These are phyloP conservation scores for Eupristina koningsbergeri DNA, from an alignment of 1,140 invertebrate species.

Conservation along the genomic window DNA sequence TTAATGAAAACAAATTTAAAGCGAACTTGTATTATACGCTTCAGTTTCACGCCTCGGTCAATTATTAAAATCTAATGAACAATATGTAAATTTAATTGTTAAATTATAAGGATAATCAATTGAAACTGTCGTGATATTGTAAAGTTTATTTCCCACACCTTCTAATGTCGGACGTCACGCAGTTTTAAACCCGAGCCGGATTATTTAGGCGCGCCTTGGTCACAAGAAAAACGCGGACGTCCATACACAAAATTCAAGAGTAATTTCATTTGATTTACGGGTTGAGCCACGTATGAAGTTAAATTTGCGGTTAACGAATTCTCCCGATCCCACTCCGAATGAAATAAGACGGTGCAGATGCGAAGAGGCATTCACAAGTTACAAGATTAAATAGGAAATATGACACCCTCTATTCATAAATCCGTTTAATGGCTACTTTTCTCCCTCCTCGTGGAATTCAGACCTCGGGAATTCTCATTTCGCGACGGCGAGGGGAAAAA, in stretches of 20 bases:
- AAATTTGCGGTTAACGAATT: background rate
- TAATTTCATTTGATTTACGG: constrained; percentile 16
- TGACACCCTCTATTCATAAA: background rate
- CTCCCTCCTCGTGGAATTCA: background rate
- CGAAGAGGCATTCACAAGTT: background rate
- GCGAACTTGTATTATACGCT: background rate
- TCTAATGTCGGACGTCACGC: background rate
- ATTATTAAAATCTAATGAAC: background rate
- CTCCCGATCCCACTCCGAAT: background rate
- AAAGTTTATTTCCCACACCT: background rate
- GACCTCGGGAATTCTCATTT: constrained; percentile 20
- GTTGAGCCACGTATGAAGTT: background rate
- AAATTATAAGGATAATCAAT: constrained; percentile 26
- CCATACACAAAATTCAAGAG: background rate
- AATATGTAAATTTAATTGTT: background rate
- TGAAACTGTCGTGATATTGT: background rate
- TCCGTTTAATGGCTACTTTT: constrained; percentile 5
- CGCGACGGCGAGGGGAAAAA: background rate
- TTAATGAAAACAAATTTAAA: background rate
- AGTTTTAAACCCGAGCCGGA: background rate
- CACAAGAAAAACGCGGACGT: background rate
- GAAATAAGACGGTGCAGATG: background rate
- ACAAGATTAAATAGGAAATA: constrained; percentile 22
- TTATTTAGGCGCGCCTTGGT: background rate
- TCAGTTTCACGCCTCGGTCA: background rate